A percentile compares a stretch with the other conserved stretches of the same genome.
Evolutionary conservation across 92 coral and sea anemone species (phyloP).

Genomic region (Umimayanthus kanabou): DNA sequence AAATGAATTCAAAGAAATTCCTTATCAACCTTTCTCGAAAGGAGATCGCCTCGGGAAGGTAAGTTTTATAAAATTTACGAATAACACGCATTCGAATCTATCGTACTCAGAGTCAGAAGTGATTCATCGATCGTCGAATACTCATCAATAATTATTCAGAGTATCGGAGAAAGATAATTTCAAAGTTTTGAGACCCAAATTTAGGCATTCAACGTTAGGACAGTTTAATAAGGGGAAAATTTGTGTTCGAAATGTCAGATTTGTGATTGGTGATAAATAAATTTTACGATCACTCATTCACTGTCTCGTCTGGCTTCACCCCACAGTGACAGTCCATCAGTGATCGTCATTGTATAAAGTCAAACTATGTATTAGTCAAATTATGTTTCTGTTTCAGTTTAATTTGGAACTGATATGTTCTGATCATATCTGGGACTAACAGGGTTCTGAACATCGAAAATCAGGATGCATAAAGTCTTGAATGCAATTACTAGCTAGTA

Average conservation of each 20-base stretch:
- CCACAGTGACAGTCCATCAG: no score
- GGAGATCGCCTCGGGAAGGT: constrained; percentile 99
- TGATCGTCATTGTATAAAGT: no score
- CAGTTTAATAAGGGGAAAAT: neutral
- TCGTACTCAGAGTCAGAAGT: neutral
- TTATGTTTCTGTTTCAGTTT: no score
- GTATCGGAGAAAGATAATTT: no score
- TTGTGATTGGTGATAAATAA: neutral
- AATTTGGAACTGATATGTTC: neutral
- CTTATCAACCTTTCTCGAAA: constrained; percentile 98
- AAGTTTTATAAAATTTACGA: neutral
- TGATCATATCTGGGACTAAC: neutral
- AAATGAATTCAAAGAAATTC: constrained; percentile 95
- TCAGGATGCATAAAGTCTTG: neutral
- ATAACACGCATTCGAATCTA: neutral
- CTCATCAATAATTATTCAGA: neutral
- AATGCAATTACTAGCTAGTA: neutral
- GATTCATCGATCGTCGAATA: constrained; percentile 15
- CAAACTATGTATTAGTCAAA: no score
- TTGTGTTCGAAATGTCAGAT: neutral
- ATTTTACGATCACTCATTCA: neutral
- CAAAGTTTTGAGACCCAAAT: neutral
- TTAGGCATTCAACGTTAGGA: neutral
- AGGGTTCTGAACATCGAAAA: no score
- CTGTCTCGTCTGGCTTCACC: no score